A percentile compares a stretch with the other conserved stretches of the same genome.
phyloP scores from a whole-genome alignment of 2,888 invertebrate species.

The Chrysopilus asiliformis region DNA sequence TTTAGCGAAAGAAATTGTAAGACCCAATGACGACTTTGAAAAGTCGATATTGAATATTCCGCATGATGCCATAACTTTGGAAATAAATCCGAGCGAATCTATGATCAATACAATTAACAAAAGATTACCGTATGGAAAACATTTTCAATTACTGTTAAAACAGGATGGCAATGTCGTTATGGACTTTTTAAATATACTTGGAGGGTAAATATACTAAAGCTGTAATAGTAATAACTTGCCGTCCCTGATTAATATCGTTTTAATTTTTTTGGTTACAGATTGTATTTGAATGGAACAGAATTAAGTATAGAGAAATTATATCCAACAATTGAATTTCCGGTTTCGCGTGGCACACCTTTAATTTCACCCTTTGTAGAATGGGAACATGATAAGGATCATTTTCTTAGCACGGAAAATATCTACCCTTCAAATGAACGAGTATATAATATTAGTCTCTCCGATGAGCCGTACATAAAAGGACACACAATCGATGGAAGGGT shows the following conservation, averaged over 20 bases:
- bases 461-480: constrained; percentile 36
- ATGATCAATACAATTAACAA: no score
- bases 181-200: constrained; percentile 32
- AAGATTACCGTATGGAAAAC: no score
- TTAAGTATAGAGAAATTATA: constrained; percentile 63
- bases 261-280: constrained; percentile 40
- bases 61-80: no score
- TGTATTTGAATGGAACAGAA: constrained; percentile 65
- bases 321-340: constrained; percentile 63
- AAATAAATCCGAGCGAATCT: no score
- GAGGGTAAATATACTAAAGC: constrained; percentile 38
- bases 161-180: constrained; percentile 39
- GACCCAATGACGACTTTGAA: no score
- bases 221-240: no score
- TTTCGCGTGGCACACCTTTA: constrained; percentile 75
- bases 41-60: no score
- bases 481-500: constrained; percentile 58
- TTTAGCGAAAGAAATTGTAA: no score
- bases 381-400: constrained; percentile 74
- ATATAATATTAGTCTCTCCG: constrained; percentile 47
- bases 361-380: constrained; percentile 69
- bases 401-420: constrained; percentile 53
- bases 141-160: no score
- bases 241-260: no score
- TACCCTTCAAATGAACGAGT: constrained; percentile 52